phyloP scores from a whole-genome alignment of 2,888 invertebrate species.

The Tricholauxania praeusta region DNA sequence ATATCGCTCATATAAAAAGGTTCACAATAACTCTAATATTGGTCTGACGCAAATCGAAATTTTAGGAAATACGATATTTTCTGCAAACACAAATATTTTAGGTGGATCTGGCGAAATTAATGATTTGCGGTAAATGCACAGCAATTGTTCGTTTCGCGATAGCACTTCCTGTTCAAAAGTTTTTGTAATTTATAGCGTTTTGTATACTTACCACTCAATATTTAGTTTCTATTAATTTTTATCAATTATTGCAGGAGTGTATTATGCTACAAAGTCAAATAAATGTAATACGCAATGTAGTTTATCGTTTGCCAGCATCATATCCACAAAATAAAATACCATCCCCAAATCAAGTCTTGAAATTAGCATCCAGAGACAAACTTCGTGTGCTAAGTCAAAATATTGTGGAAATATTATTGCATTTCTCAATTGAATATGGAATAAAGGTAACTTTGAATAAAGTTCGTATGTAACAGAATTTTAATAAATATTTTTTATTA shows the following conservation, averaged over 20 bases:
- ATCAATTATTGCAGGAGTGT: constrained; percentile 75
- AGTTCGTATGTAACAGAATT: background rate
- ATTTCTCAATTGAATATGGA: constrained; percentile 75
- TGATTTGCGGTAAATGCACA: too few relatives aligned
- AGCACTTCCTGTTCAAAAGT: too few relatives aligned
- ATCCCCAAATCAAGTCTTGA: constrained; percentile 68
- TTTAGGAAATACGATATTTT: constrained; percentile 87
- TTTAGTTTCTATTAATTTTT: constrained; percentile 4
- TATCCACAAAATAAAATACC: constrained; percentile 59
- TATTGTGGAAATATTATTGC: constrained; percentile 83
- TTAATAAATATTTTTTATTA: constrained; percentile 48
- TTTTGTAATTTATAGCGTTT: too few relatives aligned
- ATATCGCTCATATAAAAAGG: background rate
- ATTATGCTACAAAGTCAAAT: constrained; percentile 89
- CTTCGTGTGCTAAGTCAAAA: constrained; percentile 84
- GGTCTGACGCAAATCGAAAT: constrained; percentile 89
- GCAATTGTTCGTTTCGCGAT: too few relatives aligned
- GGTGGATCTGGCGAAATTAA: constrained; percentile 18
- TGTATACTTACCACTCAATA: too few relatives aligned
- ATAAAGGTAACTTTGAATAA: constrained; percentile 57
- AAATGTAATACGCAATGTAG: constrained; percentile 83
- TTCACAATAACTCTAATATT: constrained; percentile 78
- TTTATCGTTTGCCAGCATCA: constrained; percentile 78
- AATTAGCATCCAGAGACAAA: constrained; percentile 84
- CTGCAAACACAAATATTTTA: constrained; percentile 63